Base-by-base conservation (phyloP, 2,113 vertebrate genomes). In the Pogona vitticeps region DNA sequence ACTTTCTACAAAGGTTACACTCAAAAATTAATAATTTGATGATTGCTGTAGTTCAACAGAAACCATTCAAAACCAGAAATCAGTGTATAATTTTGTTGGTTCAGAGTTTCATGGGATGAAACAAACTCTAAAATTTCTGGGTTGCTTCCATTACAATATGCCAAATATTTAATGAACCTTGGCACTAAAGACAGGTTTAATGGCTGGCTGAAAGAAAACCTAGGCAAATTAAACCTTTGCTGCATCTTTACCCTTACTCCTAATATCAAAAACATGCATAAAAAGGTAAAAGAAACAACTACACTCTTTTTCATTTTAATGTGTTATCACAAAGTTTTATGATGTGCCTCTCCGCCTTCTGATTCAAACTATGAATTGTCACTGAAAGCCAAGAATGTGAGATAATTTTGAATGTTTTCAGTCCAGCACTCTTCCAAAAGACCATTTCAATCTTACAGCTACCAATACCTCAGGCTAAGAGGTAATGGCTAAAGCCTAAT, bases 41-140 rank as follows among this genome's bases (percentile, higher is more conserved):
- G 93, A 89, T 33, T 80, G 67, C 80, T 75, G 9, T 40, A 88
- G 42, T 82, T 88, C 90, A 0, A n/a, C 86, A 88, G 81, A 92
- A 86, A 85, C 42, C 87, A 68, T 93, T 93, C 82, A 93, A 93
- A 94, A 91, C 40, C 90, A 89, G 76, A 91, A 91, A 92, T 92
- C 14, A 87, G 71, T 88, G 78, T 28, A 63, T 79, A 91, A 42
- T 61, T 78, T 90, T 42, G 56, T 90, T 88, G 90, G 89, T 36
- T 94, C 82, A 72, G 15, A 82, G 42, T 26, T 94, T 91, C 91
- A 86, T 86, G 89, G 90, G 83, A 82, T 67, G 88, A 82, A 84
- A 88, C 59, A 92, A 91, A 89, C n/a, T 42, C 68, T 80, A 63
- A 52, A 52, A 17, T 20, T 63, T 61, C 42, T 18, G 20, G 3